A percentile compares a stretch with the other conserved stretches of the same genome.
phyloP scores from a whole-genome alignment of 2,113 vertebrate genomes.

The Thamnophis sirtalis region DNA sequence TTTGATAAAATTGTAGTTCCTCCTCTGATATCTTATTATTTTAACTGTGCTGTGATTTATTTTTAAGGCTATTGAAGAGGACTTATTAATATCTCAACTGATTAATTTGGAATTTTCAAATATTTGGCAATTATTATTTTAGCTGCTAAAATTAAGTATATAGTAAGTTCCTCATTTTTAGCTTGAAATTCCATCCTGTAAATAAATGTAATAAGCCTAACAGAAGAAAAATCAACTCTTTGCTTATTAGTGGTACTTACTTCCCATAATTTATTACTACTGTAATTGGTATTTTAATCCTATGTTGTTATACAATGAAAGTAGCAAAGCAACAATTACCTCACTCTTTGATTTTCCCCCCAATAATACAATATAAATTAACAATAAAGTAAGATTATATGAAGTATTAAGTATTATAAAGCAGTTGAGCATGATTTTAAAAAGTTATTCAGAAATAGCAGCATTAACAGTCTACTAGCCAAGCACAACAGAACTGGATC shows the following conservation, averaged over 20 bases:
- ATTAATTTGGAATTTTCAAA: not conserved
- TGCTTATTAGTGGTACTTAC: not conserved
- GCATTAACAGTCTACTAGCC: not conserved
- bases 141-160: not conserved
- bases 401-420: not conserved
- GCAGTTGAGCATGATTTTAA: not conserved
- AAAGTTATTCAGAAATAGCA: not conserved
- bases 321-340: not conserved
- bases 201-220: not conserved
- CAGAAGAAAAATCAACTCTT: not conserved
- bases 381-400: not conserved
- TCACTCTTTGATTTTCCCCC: not conserved
- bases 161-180: not conserved
- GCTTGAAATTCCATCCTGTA: not conserved
- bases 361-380: not conserved
- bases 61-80: not conserved
- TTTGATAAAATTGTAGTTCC: not conserved
- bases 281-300: not conserved
- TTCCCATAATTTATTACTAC: not conserved
- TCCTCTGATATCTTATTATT: not conserved
- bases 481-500: not conserved
- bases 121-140: not conserved
- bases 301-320: not conserved
- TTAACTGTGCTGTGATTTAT: not conserved
- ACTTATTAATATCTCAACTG: not conserved